Conservation (phyloP, 2,797 vertebrate species). For the Anabacerthia variegaticeps region DNA sequence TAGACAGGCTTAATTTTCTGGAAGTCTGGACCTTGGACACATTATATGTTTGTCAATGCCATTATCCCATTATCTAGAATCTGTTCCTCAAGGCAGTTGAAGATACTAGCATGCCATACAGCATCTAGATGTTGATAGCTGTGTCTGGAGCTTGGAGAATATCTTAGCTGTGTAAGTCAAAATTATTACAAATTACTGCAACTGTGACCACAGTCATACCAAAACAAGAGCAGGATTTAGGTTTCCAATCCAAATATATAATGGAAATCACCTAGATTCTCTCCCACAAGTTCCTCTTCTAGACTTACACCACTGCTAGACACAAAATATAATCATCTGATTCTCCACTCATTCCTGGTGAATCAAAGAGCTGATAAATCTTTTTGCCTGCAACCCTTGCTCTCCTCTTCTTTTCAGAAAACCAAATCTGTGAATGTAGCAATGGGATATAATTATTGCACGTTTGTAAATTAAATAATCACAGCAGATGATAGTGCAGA, state of each 20-base stretch:
- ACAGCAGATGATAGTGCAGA: constrained; percentile 20
- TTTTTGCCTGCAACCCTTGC: not conserved
- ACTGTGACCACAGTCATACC: not conserved
- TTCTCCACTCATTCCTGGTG: not conserved
- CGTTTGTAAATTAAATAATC: constrained; percentile 34
- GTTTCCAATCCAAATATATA: not conserved
- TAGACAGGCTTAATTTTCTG: not conserved
- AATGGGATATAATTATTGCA: constrained; percentile 6
- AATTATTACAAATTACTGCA: not conserved
- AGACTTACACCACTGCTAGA: not conserved
- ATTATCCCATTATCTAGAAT: not conserved
- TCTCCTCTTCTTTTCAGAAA: not conserved
- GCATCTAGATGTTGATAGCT: not conserved
- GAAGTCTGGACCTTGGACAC: not conserved
- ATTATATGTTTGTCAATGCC: not conserved
- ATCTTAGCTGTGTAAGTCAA: not conserved
- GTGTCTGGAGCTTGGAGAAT: not conserved
- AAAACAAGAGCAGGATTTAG: not conserved
- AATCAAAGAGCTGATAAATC: not conserved
- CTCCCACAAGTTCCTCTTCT: not conserved
- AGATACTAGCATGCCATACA: not conserved
- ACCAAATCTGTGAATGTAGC: not conserved
- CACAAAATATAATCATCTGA: not conserved
- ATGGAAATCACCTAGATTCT: not conserved
- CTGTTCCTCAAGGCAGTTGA: not conserved